Evolutionary conservation across 1,140 invertebrate species (phyloP).

Genomic region (Maniola jurtina): DNA sequence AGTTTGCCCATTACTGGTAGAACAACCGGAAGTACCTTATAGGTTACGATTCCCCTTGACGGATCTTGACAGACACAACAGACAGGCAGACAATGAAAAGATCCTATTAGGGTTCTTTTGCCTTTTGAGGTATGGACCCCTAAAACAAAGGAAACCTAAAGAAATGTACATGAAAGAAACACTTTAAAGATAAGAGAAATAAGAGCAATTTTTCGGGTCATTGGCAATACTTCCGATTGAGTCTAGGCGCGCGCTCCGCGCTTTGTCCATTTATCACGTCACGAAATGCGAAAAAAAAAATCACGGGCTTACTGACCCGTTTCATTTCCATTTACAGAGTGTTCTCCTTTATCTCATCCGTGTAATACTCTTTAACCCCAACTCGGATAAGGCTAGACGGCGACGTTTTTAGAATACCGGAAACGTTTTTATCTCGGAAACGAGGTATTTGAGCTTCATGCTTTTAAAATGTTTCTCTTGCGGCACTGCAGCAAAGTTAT

Average conservation of each 20-base stretch:
- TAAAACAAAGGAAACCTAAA: slow-evolving; percentile 2
- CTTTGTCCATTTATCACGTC: slow-evolving; percentile 67
- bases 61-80: no score
- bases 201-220: slow-evolving; percentile 65
- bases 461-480: background rate
- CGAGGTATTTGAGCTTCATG: slow-evolving; percentile 10
- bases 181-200: slow-evolving; percentile 39
- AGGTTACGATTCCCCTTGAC: no score
- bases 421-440: slow-evolving; percentile 14
- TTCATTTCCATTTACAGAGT: slow-evolving; percentile 72
- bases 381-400: slow-evolving; percentile 9
- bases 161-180: slow-evolving; percentile 20
- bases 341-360: slow-evolving; percentile 63
- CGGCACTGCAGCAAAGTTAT: background rate
- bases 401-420: slow-evolving; percentile 14
- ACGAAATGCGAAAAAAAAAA: slow-evolving; percentile 65
- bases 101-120: no score
- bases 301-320: slow-evolving; percentile 67
- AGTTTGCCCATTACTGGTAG: no score
- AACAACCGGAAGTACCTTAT: no score
- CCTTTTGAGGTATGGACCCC: no score
- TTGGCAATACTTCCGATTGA: slow-evolving; percentile 53
- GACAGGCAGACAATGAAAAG: no score
- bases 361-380: slow-evolving; percentile 50
- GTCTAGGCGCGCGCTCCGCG: slow-evolving; percentile 40